phyloP scores from a whole-genome alignment of 2,888 invertebrate species.

The Epsilonema sp. region DNA sequence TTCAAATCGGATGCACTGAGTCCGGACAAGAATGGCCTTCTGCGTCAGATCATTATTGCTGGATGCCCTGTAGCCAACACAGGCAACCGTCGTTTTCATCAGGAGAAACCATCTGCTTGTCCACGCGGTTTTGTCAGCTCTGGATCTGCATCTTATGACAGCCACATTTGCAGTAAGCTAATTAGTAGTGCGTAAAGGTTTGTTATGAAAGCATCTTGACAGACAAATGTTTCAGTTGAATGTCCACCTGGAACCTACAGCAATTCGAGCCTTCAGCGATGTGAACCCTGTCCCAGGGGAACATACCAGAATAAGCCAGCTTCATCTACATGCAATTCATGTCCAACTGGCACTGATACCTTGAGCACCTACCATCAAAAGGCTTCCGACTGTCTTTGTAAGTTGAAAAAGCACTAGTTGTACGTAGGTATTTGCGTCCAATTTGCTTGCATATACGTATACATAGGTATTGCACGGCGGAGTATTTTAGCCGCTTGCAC shows the following conservation, averaged over 20 bases:
- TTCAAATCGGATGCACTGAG: too few species aligned
- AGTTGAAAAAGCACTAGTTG: not conserved
- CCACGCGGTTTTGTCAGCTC: too few species aligned
- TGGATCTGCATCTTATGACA: too few species aligned
- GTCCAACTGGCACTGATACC: not conserved
- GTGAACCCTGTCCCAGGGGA: not conserved
- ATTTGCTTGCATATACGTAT: not conserved
- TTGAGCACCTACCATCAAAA: not conserved
- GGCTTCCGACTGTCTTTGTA: not conserved
- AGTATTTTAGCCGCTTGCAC: not conserved
- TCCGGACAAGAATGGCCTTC: too few species aligned
- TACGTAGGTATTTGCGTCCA: not conserved
- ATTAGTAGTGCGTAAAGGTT: too few species aligned
- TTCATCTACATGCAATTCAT: not conserved
- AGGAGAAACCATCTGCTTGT: too few species aligned
- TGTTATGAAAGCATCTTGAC: too few species aligned
- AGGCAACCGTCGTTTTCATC: too few species aligned
- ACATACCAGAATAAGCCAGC: not conserved
- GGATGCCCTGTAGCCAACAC: too few species aligned
- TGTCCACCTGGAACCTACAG: conserved; percentile 1
- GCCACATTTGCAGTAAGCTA: not conserved
- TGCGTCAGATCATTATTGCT: too few species aligned
- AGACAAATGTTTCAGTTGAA: not conserved
- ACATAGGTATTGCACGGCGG: not conserved
- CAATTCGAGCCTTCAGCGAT: not conserved